These are phyloP conservation scores for Gonioctena quinquepunctata DNA, from an alignment of 1,140 invertebrate species.

Conservation along the genomic window DNA sequence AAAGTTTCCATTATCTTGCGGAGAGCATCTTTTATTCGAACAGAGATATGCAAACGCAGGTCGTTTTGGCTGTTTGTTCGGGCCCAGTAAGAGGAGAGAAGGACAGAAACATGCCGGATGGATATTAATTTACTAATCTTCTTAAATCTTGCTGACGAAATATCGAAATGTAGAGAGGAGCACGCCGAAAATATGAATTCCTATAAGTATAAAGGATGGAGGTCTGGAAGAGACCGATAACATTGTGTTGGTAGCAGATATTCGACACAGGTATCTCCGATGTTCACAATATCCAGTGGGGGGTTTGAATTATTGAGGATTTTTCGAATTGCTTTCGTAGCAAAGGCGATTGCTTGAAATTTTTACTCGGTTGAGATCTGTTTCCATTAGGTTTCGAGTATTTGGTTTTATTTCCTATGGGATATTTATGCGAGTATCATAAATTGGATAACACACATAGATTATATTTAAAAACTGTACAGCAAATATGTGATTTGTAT, in stretches of 20 bases:
- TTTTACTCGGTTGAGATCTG: background rate
- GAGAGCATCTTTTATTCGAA: background rate
- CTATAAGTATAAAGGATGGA: background rate
- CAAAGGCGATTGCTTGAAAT: background rate
- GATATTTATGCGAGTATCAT: no score
- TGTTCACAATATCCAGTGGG: background rate
- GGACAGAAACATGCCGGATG: background rate
- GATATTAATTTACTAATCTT: constrained; percentile 24
- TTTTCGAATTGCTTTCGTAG: background rate
- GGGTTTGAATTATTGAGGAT: background rate
- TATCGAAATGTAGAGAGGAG: constrained; percentile 10
- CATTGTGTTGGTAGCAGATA: background rate
- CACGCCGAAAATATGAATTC: constrained; percentile 3
- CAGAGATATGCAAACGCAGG: background rate
- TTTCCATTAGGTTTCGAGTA: background rate
- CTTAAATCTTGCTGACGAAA: constrained; percentile 25
- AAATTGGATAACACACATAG: no score
- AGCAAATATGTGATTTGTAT: no score
- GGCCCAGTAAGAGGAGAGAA: background rate
- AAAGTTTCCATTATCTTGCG: no score
- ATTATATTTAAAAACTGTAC: no score
- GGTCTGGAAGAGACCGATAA: constrained; percentile 15
- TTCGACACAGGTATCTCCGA: background rate
- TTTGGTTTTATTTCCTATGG: background rate
- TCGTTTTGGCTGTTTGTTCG: background rate